phyloP scores from a whole-genome alignment of 2,797 vertebrate species.

The Miichthys miiuy region DNA sequence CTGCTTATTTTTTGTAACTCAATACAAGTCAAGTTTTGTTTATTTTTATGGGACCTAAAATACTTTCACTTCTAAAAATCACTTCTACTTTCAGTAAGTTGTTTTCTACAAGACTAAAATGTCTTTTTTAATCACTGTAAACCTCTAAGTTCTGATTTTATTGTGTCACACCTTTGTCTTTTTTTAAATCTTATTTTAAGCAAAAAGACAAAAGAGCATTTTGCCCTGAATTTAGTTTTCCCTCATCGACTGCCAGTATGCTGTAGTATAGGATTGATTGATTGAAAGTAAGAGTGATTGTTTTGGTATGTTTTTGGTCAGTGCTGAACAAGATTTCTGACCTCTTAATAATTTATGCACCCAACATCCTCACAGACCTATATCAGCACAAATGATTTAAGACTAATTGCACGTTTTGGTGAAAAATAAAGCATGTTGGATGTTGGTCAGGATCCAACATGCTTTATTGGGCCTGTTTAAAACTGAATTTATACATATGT shows the following conservation, averaged over 20 bases:
- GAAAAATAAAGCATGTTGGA: no score
- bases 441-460: no score
- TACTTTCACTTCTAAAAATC: constrained; percentile 3
- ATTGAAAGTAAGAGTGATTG: background rate
- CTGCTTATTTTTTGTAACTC: background rate
- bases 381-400: constrained; percentile 7
- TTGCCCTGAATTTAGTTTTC: background rate
- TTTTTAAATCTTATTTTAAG: background rate
- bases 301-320: background rate
- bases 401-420: constrained; percentile 15
- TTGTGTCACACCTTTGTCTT: background rate
- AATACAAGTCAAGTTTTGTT: background rate
- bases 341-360: background rate
- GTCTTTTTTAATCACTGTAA: background rate
- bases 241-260: background rate
- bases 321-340: background rate
- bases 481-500: background rate
- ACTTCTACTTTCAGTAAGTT: background rate
- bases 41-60: background rate
- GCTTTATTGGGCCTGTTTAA: background rate
- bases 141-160: background rate
- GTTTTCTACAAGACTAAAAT: background rate
- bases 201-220: background rate
- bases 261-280: background rate
- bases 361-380: background rate